Evolutionary conservation across 2,797 vertebrate species (phyloP), one percentile per base, ranked within the genome.

Genomic region (Aphelocoma californica): DNA sequence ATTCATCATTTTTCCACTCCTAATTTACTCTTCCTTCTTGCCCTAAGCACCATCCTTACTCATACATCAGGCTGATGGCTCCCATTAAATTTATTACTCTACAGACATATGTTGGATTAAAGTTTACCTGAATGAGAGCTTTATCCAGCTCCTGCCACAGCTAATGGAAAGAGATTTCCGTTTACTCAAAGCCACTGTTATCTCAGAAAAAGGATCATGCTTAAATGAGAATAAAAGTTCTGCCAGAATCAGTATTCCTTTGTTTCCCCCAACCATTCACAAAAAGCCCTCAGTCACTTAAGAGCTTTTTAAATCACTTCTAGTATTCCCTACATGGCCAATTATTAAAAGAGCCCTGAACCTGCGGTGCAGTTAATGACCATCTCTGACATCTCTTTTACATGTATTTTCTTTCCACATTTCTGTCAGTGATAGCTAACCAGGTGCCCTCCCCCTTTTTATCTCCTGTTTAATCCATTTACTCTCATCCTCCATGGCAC

Each of bases 211-310:
- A 50, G 11, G 13, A 34, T 53, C 36, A 36, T 36, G 36, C 36
- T 36, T 67, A 79, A 72, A 90, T 84, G 54, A 84, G 50, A 75
- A 56, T 45, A 34, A 74, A 77, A 36, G 7, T 86, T 92, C 86
- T 84, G 14, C 66, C 47, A 47, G 20, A 81, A 81, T 40, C n/a
- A 28, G 14, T 56, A 51, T 40, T 60, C 12, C 20, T 88, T 75
- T 84, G 18, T 72, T 65, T 66, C 32, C 40, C 40, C 28, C 62
- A 62, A 21, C 34, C 50, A 25, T 71, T 57, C 57, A 32, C 50
- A 81, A 57, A 64, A 81, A 95, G 31, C 47, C 54, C 14, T 65
- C 67, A 15, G 21, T 73, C n/a, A 34, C 17, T 75, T 51, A 70
- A 74, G 21, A 79, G 28, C 42, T 58, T 93, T 87, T 86, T 5